Conservation (phyloP, 2,797 vertebrate species). For the Notamacropus eugenii region DNA sequence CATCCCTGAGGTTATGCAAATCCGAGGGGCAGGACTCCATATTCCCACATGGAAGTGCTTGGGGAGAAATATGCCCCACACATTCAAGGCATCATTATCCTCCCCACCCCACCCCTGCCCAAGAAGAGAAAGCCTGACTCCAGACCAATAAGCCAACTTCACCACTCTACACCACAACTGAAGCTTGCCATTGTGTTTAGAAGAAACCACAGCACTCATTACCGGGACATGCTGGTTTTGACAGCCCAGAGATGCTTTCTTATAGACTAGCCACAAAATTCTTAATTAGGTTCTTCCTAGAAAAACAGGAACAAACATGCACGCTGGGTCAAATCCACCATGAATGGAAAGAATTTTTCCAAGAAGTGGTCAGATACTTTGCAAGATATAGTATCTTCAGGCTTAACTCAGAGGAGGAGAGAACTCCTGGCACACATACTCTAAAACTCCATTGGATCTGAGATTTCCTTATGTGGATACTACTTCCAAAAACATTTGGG, state of each 20-base stretch:
- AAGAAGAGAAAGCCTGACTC: neutral
- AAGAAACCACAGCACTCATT: neutral
- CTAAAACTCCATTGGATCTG: neutral
- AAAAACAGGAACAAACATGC: conserved; percentile 45
- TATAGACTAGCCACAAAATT: conserved; percentile 21
- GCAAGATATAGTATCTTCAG: conserved; percentile 21
- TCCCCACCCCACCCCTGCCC: neutral
- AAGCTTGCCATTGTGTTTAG: neutral
- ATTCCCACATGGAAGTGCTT: neutral
- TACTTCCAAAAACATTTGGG: neutral
- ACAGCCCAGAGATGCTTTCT: neutral
- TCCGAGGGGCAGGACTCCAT: neutral
- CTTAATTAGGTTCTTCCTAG: conserved; percentile 60
- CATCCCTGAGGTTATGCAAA: neutral
- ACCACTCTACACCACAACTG: neutral
- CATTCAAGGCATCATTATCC: neutral
- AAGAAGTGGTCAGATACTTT: conserved; percentile 38
- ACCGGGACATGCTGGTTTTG: neutral
- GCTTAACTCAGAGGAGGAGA: neutral
- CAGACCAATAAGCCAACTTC: neutral
- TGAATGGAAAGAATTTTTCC: conserved; percentile 6
- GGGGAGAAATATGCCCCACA: neutral
- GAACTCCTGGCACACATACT: neutral
- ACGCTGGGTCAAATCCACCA: neutral
- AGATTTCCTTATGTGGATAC: neutral